Conservation (phyloP, 2,797 vertebrate genomes). For the Cossypha heuglini region DNA sequence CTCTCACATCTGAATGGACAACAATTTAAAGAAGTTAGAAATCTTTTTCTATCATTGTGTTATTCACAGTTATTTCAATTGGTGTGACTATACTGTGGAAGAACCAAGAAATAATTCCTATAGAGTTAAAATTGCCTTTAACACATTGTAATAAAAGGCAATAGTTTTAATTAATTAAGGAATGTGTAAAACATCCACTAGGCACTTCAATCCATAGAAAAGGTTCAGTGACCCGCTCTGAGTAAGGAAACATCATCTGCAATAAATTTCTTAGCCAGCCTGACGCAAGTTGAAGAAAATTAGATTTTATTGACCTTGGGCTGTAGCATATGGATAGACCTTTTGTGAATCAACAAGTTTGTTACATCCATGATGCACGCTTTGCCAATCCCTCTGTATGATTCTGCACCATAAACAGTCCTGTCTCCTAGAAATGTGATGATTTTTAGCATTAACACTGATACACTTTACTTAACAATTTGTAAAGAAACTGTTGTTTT, state of each 20-base stretch:
- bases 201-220: neutral
- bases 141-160: neutral
- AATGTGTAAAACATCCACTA: neutral
- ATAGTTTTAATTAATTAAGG: conserved; percentile 18
- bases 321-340: neutral
- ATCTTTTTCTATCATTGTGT: neutral
- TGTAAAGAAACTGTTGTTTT: neutral
- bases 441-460: neutral
- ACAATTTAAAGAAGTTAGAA: neutral
- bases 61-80: neutral
- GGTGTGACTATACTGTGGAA: neutral
- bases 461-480: neutral
- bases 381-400: neutral
- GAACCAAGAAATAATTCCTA: neutral
- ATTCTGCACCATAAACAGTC: neutral
- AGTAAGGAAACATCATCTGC: neutral
- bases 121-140: neutral
- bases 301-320: conserved; percentile 22
- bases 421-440: neutral
- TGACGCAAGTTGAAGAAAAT: conserved; percentile 27
- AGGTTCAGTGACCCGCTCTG: neutral
- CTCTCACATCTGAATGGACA: neutral
- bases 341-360: conserved; percentile 12
- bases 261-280: conserved; percentile 6
- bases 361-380: neutral